Evolutionary conservation across 2,888 invertebrate species (phyloP), one percentile per base, ranked within the genome.

Genomic region (Biston stratarius): DNA sequence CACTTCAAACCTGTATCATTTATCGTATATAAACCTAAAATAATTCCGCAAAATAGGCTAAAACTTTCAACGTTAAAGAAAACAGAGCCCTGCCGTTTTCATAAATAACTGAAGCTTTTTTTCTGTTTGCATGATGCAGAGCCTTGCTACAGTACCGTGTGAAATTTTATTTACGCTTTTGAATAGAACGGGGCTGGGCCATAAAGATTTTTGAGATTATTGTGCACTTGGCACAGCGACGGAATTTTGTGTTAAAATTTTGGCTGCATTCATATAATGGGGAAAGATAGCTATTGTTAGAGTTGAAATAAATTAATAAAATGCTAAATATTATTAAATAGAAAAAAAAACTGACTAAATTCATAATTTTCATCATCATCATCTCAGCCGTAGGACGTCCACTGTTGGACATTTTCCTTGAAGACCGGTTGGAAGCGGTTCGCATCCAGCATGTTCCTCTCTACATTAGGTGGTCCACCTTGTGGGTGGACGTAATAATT

Each of bases 21-120:
- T 56, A n/a, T 24, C 49, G 56, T 53, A 24, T 45, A 48, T 5
- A 70, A 61, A 57, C 63, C 64, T 69, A 64, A 77, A 79, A 83
- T 72, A 78, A 79, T 79, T 76, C 69, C 56, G 58, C 69, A 69
- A 38, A 64, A 75, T 62, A 69, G 67, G 58, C 70, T 68, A 74
- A 81, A 85, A 82, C 70, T 84, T 76, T 61, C 69, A 71, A 76
- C 78, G 79, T 81, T 77, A 81, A 83, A 79, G 80, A 79, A 83
- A 83, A 79, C 83, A 82, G 76, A 82, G 69, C 74, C 73, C 69
- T 49, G 74, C 66, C 64, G 73, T 79, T 83, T 83, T 79, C 76
- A 81, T 81, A 80, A 83, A 83, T 78, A 80, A 73, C 69, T 59
- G 70, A 72, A 72, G 65, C 53, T 70, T 75, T 71, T 74, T 76